Evolutionary conservation across 2,797 vertebrate species (phyloP), one percentile per base, ranked within the genome.

Genomic region (Spondyliosoma cantharus): DNA sequence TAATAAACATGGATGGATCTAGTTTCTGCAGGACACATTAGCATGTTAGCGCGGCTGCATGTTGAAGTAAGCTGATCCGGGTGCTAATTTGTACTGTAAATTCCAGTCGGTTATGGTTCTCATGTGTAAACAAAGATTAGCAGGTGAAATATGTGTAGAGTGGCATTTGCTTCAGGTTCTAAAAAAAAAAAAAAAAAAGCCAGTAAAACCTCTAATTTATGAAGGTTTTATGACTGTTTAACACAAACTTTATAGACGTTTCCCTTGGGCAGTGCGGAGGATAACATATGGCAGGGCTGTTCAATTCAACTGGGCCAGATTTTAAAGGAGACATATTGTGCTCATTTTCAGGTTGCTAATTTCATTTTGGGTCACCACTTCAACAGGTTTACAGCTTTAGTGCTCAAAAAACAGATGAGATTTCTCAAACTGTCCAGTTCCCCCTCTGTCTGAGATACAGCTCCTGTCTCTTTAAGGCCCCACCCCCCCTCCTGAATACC

Each of bases 41-140:
- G 57, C 29, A 45, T 49, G 65, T 66, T 62, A 52, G 71, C 56
- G 43, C 61, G 71, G 43, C 24, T 32, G 63, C 66, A 32, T 42
- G 37, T 78, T 69, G 42, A 56, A 46, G 72, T 32, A 53, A 86
- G 66, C 68, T 3, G 60, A 81, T 64, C 53, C 54, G 14, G 32
- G 19, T 8, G 17, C 61, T 65, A 27, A 66, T 83, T 58, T 46
- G 70, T n/a, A 27, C 22, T 52, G 37, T 24, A 27, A 60, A 74
- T 59, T 45, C 57, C 37, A 52, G 27, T 53, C 20, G 15, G 37
- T 37, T 60, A 17, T 43, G 48, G 42, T 53, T 67, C 37, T 50
- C 53, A 43, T 22, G 20, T 58, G 25, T 45, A 70, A 71, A 71
- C 52, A 72, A 48, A 66, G 74, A 78, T 75, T 13, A 63, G n/a